phyloP scores from a whole-genome alignment of 2,888 invertebrate species.

The Ypsolopha scabrella region DNA sequence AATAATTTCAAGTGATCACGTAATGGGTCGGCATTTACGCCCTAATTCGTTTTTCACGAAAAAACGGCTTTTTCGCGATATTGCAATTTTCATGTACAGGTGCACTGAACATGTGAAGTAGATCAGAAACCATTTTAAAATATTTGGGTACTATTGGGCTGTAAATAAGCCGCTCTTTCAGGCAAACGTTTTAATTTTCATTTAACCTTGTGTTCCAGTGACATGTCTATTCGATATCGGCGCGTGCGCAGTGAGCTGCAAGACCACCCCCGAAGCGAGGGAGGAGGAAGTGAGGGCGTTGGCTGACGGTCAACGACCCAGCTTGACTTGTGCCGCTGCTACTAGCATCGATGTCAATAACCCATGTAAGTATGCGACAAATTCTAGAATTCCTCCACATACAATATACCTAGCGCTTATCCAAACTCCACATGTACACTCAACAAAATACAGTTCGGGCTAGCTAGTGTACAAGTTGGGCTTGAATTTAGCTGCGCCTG shows the following conservation, averaged over 20 bases:
- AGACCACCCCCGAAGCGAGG: constrained; percentile 41
- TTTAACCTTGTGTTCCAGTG: constrained; percentile 32
- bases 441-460: too few relatives aligned
- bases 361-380: constrained; percentile 28
- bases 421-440: too few relatives aligned
- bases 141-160: too few relatives aligned
- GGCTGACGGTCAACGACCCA: constrained; percentile 31
- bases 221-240: constrained; percentile 38
- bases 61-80: too few relatives aligned
- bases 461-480: too few relatives aligned
- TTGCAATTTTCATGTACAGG: background rate
- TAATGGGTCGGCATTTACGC: too few relatives aligned
- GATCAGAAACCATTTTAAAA: background rate
- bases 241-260: constrained; percentile 56
- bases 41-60: too few relatives aligned
- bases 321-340: constrained; percentile 28
- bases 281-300: constrained; percentile 41
- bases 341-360: constrained; percentile 26
- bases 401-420: too few relatives aligned
- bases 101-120: background rate
- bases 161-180: background rate
- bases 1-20: too few relatives aligned
- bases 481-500: too few relatives aligned
- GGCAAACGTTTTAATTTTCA: too few relatives aligned
- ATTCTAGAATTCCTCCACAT: too few relatives aligned